These are phyloP conservation scores for Sciurus vulgaris DNA, from an alignment of 2,797 vertebrate genomes.

Conservation along the genomic window DNA sequence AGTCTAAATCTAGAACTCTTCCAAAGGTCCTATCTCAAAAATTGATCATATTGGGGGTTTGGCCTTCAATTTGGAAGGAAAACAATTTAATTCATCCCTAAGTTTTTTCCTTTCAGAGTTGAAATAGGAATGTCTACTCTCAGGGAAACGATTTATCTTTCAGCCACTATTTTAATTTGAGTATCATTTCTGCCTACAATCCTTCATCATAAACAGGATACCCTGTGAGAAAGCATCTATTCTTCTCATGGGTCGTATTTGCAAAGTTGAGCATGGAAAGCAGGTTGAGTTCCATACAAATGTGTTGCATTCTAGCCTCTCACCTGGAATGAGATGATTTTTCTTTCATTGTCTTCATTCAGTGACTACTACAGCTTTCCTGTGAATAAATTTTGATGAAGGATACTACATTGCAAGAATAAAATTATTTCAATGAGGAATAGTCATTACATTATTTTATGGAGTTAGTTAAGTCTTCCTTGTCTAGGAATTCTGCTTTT, in stretches of 20 bases:
- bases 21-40: background rate
- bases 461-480: background rate
- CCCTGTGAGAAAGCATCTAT: background rate
- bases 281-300: background rate
- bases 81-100: background rate
- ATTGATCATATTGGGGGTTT: background rate
- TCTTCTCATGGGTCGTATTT: background rate
- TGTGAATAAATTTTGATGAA: slow-evolving; percentile 2
- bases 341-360: background rate
- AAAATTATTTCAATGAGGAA: background rate
- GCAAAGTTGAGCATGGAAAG: background rate
- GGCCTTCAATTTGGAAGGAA: background rate
- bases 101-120: background rate
- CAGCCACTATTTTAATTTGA: background rate
- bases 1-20: background rate
- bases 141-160: background rate
- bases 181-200: background rate
- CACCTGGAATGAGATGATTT: background rate
- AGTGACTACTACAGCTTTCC: background rate
- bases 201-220: background rate
- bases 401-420: background rate
- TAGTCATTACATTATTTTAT: background rate
- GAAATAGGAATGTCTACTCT: background rate
- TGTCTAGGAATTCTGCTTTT: background rate
- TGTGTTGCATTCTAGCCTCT: background rate